A percentile compares a stretch with the other conserved stretches of the same genome.
Conservation (phyloP, 2,113 vertebrate genomes). For the Sebastes fasciatus region DNA sequence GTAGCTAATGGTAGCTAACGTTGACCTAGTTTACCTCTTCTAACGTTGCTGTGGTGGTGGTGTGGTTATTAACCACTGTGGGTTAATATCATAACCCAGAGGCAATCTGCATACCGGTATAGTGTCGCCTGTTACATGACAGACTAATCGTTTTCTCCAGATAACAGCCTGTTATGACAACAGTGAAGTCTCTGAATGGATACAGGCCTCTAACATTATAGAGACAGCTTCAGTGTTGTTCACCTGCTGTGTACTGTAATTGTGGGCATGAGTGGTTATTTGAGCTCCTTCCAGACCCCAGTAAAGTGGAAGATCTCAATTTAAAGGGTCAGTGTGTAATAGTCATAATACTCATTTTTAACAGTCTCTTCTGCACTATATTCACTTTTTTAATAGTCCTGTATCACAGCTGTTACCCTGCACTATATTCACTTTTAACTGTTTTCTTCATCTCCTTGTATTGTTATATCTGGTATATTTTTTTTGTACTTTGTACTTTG, state of each 20-base stretch:
- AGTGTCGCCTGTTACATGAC: not conserved
- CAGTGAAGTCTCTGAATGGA: not conserved
- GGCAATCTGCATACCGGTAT: not conserved
- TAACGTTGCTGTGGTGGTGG: not conserved
- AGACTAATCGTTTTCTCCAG: not conserved
- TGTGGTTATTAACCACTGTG: not conserved
- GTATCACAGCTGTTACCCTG: too few species aligned
- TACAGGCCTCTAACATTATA: constrained; percentile 25
- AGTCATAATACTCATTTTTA: too few species aligned
- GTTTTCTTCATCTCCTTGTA: too few species aligned
- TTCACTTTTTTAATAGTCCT: too few species aligned
- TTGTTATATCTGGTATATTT: too few species aligned
- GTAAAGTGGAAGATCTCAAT: not conserved
- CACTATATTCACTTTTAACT: too few species aligned
- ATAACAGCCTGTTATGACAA: constrained; percentile 9
- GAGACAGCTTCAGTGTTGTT: not conserved
- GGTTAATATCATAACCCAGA: not conserved
- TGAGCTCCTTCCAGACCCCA: not conserved
- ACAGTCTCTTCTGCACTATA: too few species aligned
- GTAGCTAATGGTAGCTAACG: constrained; percentile 36
- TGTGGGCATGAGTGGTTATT: not conserved
- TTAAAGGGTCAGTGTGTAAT: not conserved
- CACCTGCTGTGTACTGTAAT: not conserved
- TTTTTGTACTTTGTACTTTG: too few species aligned
- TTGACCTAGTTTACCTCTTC: constrained; percentile 1